Percentiles rank a stretch among this genome's conserved stretches.
Evolutionary conservation across 2,888 invertebrate genomes (phyloP).

Genomic region (Odontocolon sp.): DNA sequence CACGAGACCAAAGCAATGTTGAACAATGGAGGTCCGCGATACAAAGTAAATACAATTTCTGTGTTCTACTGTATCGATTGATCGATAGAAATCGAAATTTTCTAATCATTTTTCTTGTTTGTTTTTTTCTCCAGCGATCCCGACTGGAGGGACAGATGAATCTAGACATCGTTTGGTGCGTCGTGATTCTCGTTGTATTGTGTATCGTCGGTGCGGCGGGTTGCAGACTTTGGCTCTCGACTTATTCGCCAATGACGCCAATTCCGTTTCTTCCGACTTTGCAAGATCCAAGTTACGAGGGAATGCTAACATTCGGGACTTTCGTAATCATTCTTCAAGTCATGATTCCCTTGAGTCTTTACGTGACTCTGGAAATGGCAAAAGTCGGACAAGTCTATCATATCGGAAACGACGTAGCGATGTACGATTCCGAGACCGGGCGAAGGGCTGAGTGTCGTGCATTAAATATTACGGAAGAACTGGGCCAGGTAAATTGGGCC

Average conservation of each 20-base stretch:
- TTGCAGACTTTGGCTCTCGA: slow-evolving; percentile 92
- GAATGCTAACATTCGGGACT: slow-evolving; percentile 95
- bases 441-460: slow-evolving; percentile 94
- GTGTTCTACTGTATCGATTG: not conserved
- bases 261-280: slow-evolving; percentile 87
- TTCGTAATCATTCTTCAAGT: slow-evolving; percentile 98
- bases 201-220: slow-evolving; percentile 96
- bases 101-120: not conserved
- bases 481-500: slow-evolving; percentile 89
- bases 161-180: slow-evolving; percentile 97
- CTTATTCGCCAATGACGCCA: slow-evolving; percentile 80
- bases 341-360: slow-evolving; percentile 97
- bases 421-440: slow-evolving; percentile 92
- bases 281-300: slow-evolving; percentile 86
- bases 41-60: slow-evolving; percentile 73
- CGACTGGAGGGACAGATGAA: slow-evolving; percentile 97
- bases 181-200: slow-evolving; percentile 92
- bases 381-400: slow-evolving; percentile 97
- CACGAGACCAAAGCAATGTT: slow-evolving; percentile 99
- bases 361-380: slow-evolving; percentile 98
- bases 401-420: slow-evolving; percentile 93
- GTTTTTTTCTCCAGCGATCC: slow-evolving; percentile 85
- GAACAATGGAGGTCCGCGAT: slow-evolving; percentile 96
- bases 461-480: slow-evolving; percentile 97
- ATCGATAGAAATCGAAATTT: not conserved